Percentiles rank a stretch among this genome's conserved stretches.
These are phyloP conservation scores for Hirtodrosophila alboralis DNA, from an alignment of 2,888 invertebrate species.

Conservation along the genomic window DNA sequence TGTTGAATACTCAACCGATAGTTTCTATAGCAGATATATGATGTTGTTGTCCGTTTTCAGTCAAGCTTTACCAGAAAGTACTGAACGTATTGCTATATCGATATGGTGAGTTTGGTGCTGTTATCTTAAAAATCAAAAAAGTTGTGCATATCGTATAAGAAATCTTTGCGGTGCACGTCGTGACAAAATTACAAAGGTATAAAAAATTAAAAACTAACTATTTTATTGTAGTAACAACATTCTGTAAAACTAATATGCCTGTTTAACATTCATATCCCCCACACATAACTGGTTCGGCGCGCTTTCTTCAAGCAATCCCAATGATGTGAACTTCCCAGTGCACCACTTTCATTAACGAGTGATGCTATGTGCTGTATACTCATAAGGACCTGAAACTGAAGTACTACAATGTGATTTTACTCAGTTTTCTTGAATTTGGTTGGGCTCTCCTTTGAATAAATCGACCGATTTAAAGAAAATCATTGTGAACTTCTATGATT, in stretches of 20 bases:
- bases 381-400: constrained; percentile 1
- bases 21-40: too few relatives aligned
- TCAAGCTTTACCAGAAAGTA: too few relatives aligned
- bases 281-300: constrained; percentile 33
- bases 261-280: neutral
- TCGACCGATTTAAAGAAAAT: constrained; percentile 23
- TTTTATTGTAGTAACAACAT: too few relatives aligned
- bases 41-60: too few relatives aligned
- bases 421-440: constrained; percentile 12
- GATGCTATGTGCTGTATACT: constrained; percentile 11
- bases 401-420: constrained; percentile 8
- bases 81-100: too few relatives aligned
- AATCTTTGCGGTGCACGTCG: too few relatives aligned
- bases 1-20: too few relatives aligned
- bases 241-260: constrained; percentile 11
- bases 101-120: too few relatives aligned
- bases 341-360: constrained; percentile 29
- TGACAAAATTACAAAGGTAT: too few relatives aligned
- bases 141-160: too few relatives aligned
- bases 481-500: constrained; percentile 1
- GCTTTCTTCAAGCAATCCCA: constrained; percentile 30
- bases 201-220: too few relatives aligned
- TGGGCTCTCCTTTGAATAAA: constrained; percentile 12
- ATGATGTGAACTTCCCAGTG: constrained; percentile 29
- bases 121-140: too few relatives aligned